These are phyloP conservation scores for Sipunculus nudus DNA, from an alignment of 2,888 invertebrate genomes.

Conservation along the genomic window DNA sequence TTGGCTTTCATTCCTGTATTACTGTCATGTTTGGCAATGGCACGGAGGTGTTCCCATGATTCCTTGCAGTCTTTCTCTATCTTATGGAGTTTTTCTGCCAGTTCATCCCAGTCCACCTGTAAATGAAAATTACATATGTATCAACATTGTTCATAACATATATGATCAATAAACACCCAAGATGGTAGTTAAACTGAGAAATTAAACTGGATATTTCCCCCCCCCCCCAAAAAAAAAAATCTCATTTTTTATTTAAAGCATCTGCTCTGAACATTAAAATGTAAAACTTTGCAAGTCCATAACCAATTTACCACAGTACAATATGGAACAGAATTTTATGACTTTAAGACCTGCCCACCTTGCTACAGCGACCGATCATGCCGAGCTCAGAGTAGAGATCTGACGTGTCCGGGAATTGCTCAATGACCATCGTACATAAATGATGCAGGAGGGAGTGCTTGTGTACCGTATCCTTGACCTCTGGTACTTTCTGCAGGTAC, in stretches of 20 bases:
- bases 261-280: no score
- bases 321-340: no score
- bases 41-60: slow-evolving; percentile 95
- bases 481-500: slow-evolving; percentile 92
- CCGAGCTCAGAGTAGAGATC: slow-evolving; percentile 90
- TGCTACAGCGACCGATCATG: slow-evolving; percentile 68
- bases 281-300: no score
- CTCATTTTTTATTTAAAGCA: no score
- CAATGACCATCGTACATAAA: slow-evolving; percentile 96
- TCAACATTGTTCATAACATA: no score
- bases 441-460: slow-evolving; percentile 98
- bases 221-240: no score
- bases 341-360: no score
- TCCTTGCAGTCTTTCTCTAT: slow-evolving; percentile 96
- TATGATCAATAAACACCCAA: background rate
- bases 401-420: slow-evolving; percentile 92
- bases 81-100: slow-evolving; percentile 83
- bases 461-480: slow-evolving; percentile 98
- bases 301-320: no score
- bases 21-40: slow-evolving; percentile 90
- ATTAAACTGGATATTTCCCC: no score
- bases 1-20: slow-evolving; percentile 83
- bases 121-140: slow-evolving; percentile 7
- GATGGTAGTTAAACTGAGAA: background rate
- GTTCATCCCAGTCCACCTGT: slow-evolving; percentile 94